Percentiles rank a stretch among this genome's conserved stretches.
Conservation (phyloP, 2,113 vertebrate genomes). For the Dasyurus viverrinus region DNA sequence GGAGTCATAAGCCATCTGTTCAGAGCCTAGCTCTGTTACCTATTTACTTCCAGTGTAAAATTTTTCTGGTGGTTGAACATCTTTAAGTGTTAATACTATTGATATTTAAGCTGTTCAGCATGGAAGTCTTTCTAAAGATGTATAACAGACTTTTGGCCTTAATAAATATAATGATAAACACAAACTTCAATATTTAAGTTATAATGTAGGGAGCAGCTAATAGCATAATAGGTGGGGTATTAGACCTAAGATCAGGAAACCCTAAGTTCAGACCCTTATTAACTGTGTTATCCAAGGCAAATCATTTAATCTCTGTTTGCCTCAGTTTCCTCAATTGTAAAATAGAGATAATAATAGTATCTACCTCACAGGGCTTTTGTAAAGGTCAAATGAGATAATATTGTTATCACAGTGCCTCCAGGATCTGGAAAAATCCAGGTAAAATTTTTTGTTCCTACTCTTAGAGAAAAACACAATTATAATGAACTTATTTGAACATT, state of each 20-base stretch:
- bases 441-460: too few relatives aligned
- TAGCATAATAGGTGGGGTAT: not conserved
- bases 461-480: not conserved
- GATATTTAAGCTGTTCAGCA: not conserved
- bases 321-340: not conserved
- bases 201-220: not conserved
- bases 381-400: not conserved
- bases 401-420: too few relatives aligned
- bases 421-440: too few relatives aligned
- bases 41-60: not conserved
- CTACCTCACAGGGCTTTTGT: not conserved
- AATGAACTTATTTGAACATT: constrained; percentile 29
- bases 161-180: not conserved
- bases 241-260: not conserved
- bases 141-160: not conserved
- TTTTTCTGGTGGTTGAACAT: not conserved
- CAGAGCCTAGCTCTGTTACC: not conserved
- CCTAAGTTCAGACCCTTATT: not conserved
- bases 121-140: not conserved
- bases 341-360: not conserved
- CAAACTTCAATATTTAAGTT: not conserved
- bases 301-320: not conserved
- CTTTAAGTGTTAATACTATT: not conserved
- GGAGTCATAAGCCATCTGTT: not conserved
- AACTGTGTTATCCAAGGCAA: not conserved